Evolutionary conservation across 2,113 vertebrate genomes (phyloP).

Genomic region (Mormyrus lacerda): DNA sequence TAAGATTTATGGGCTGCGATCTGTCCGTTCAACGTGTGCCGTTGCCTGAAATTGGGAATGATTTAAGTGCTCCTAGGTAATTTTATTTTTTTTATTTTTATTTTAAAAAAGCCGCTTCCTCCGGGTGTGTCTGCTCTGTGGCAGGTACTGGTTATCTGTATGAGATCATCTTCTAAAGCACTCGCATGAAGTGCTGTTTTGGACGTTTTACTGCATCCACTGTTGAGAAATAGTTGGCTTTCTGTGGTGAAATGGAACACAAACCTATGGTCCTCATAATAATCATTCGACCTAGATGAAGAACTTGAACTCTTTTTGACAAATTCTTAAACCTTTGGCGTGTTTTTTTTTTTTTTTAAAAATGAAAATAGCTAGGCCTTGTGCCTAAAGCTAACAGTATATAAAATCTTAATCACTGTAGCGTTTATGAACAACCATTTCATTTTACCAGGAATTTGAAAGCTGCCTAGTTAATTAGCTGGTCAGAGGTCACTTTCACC

Average conservation of each 20-base stretch:
- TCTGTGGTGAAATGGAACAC: neutral
- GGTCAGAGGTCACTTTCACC: slow-evolving; percentile 17
- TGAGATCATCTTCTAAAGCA: neutral
- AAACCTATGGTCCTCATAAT: neutral
- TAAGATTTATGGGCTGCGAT: neutral
- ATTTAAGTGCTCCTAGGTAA: neutral
- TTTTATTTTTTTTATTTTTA: neutral
- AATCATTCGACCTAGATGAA: neutral
- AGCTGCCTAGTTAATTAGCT: neutral
- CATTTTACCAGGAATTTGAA: slow-evolving; percentile 24
- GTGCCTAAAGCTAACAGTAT: neutral
- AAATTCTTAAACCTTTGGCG: neutral
- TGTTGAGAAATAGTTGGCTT: neutral
- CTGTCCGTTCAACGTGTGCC: neutral
- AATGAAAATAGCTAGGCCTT: too few relatives aligned
- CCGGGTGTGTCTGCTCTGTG: neutral
- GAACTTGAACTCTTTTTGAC: neutral
- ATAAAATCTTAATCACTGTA: neutral
- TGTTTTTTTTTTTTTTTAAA: neutral
- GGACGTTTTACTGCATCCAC: neutral
- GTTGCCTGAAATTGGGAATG: neutral
- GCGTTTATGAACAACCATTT: slow-evolving; percentile 22
- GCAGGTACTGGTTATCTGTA: neutral
- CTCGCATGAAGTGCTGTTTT: neutral
- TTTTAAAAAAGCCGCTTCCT: too few relatives aligned